Evolutionary conservation across 2,797 vertebrate species (phyloP).

Genomic region (Choloepus didactylus): DNA sequence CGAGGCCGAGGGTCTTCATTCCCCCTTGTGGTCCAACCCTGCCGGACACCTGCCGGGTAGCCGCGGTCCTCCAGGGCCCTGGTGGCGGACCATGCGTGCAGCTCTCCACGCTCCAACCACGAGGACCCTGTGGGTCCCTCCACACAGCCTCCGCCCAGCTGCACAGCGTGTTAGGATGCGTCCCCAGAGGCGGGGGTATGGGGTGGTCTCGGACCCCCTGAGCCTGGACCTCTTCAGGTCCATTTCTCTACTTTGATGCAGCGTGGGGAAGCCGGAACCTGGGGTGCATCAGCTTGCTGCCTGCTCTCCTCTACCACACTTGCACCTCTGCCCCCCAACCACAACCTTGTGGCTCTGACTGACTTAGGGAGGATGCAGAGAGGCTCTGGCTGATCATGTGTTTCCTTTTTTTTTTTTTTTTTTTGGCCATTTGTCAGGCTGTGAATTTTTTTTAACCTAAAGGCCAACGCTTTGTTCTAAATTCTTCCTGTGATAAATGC

Average conservation of each 20-base stretch:
- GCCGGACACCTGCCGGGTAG: too few relatives aligned
- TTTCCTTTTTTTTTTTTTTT: background rate
- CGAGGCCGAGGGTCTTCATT: background rate
- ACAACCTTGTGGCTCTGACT: too few relatives aligned
- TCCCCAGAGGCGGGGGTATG: background rate
- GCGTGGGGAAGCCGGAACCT: background rate
- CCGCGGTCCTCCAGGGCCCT: too few relatives aligned
- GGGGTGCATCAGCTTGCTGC: too few relatives aligned
- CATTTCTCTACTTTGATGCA: background rate
- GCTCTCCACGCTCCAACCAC: too few relatives aligned
- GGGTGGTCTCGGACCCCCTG: background rate
- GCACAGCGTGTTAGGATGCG: background rate
- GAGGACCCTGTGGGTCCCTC: background rate
- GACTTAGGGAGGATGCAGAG: too few relatives aligned
- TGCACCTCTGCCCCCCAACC: background rate
- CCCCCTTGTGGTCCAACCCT: background rate
- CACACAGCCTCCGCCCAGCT: background rate
- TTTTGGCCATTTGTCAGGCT: background rate
- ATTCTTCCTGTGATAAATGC: background rate
- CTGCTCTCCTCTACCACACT: background rate
- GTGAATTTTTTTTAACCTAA: background rate
- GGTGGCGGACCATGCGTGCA: background rate
- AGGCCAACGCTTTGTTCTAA: background rate
- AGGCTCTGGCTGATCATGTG: too few relatives aligned
- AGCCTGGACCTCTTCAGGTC: background rate